Evolutionary conservation across 2,113 vertebrate species (phyloP), one percentile per base, ranked within the genome.

Genomic region (Trachemys scripta): DNA sequence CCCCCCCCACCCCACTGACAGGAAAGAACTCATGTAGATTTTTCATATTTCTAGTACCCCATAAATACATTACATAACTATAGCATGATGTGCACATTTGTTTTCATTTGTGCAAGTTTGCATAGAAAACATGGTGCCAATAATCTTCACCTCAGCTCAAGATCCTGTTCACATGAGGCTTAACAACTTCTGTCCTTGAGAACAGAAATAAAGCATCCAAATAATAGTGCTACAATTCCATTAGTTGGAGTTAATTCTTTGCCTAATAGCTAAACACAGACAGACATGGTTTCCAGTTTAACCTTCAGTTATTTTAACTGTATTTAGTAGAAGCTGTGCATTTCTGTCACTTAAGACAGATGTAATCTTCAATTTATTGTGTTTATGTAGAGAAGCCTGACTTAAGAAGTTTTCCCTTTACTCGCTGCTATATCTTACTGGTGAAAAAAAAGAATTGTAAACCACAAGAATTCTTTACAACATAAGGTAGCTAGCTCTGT

Each of bases 11-110:
- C 85, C 65, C n/a, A 35, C 10, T 38, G 87, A 90, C 45, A 94
- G 54, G 47, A 96, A 80, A 45, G 87, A 85, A 12, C 56, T 90
- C 81, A 93, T 90, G 53, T 85, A 47, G 89, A 92, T 65, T 82
- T 45, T 54, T 47, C 59, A 24, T 47, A 90, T 91, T 84, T 90
- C 27, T 82, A 8, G 24, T 84, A 45, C 11, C 75, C 9, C 53
- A 49, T 93, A 94, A 80, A 72, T 31, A 0, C 8, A 6, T 45
- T 14, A 94, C 57, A 29, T 65, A 79, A 49, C 91, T 88, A 79
- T 86, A 79, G 90, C 96, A 90, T 90, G 38, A 69, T 3, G 1
- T 16, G 8, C 8, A 83, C 5, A 25, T 80, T 94, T 91, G 76
- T 53, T 81, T 54, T 85, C 35, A 19, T 69, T 49, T 82, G 29